Evolutionary conservation across 2,113 vertebrate species (phyloP).

Genomic region (Dasyurus viverrinus): DNA sequence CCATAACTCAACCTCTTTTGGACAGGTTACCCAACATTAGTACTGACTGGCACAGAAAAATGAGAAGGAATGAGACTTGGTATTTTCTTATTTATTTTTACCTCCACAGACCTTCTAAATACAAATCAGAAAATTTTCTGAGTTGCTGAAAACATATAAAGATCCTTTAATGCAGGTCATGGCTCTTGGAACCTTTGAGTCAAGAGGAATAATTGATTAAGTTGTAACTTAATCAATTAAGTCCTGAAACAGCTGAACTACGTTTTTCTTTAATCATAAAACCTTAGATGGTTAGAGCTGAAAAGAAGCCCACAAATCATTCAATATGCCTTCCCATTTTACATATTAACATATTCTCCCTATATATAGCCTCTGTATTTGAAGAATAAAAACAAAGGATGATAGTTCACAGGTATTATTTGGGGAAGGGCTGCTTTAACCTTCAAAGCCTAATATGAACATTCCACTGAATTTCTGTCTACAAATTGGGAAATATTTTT

Average conservation of each 20-base stretch:
- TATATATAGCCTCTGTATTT: conserved; percentile 58
- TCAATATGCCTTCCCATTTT: not conserved
- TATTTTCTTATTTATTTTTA: conserved; percentile 80
- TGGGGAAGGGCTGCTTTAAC: conserved; percentile 52
- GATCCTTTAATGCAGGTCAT: conserved; percentile 71
- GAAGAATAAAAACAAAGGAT: conserved; percentile 61
- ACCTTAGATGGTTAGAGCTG: not conserved
- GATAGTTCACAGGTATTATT: conserved; percentile 59
- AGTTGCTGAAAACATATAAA: conserved; percentile 73
- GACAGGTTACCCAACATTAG: conserved; percentile 57
- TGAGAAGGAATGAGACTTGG: conserved; percentile 71
- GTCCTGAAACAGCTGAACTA: not conserved
- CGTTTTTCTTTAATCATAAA: not conserved
- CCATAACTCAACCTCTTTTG: conserved; percentile 37
- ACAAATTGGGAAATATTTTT: conserved; percentile 40
- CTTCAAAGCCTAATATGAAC: conserved; percentile 36
- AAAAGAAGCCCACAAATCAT: not conserved
- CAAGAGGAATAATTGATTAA: conserved; percentile 76
- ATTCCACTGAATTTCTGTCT: conserved; percentile 47
- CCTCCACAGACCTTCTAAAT: conserved; percentile 68
- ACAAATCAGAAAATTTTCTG: conserved; percentile 79
- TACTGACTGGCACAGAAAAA: conserved; percentile 66
- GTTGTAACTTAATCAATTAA: conserved; percentile 1
- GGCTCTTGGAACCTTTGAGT: conserved; percentile 65
- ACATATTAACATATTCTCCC: not conserved